Evolutionary conservation across 2,888 invertebrate genomes (phyloP), one percentile per base, ranked within the genome.

Genomic region (Cynaeus angustus): DNA sequence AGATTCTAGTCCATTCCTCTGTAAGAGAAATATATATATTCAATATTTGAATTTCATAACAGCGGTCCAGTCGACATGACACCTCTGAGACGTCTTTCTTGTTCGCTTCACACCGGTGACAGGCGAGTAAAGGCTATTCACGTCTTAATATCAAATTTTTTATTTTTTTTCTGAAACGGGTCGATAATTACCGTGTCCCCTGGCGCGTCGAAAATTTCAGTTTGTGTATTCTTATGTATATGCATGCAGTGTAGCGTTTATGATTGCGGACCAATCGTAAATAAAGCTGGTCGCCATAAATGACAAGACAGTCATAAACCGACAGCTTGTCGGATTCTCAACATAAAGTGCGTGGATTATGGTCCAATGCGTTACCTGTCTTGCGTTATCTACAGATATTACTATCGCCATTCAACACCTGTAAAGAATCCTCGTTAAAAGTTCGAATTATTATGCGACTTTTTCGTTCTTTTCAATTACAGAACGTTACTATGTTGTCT

Each of bases 321-420:
- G 56, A 66, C 56, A 37, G 46, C 30, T 46, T 33, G 65, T 70
- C 68, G 68, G 66, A 64, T 61, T 67, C 70, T 72, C 68, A 66
- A 68, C 71, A 66, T 75, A 73, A 75, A 73, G 70, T 62, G 70
- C 66, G 61, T 65, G 70, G 65, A 59, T 75, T 75, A 72, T 72
- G 73, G 67, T 37, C 73, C 72, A 59, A 65, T 68, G 64, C 61
- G 64, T 71, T 68, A 70, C 74, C 72, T 74, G 66, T 55, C 65
- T 61, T 73, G 66, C 48, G 61, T 55, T 65, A 70, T 74, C 68
- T 72, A 64, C 45, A 55, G 37, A 48, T 56, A 65, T 66, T 48
- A 66, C 66, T 16, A 45, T 56, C 66, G 56, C 55, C 43, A 48
- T 55, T 66, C 66, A 66, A 66, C 66, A 56, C 56, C 56, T 66